Percentiles rank a stretch among this genome's conserved stretches.
Evolutionary conservation across 2,888 invertebrate species (phyloP).

Genomic region (Aspidapion aeneum): DNA sequence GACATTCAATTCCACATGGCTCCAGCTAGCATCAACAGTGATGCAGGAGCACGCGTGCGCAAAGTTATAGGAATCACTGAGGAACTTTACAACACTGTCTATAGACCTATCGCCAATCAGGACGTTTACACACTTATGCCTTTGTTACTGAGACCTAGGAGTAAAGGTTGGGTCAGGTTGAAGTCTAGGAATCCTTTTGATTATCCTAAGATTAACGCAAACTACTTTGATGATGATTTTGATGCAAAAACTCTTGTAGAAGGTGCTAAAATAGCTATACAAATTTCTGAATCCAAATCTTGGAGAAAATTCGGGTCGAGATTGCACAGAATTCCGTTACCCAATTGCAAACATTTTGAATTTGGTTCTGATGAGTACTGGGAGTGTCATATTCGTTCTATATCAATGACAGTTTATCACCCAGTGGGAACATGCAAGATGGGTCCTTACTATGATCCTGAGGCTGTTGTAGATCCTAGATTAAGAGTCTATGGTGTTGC

Average conservation of each 20-base stretch:
- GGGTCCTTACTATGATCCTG: constrained; percentile 75
- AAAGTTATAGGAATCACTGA: constrained; percentile 80
- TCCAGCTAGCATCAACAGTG: constrained; percentile 81
- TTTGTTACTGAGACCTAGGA: constrained; percentile 73
- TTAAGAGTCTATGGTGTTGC: constrained; percentile 73
- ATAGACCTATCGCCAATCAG: constrained; percentile 73
- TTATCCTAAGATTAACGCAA: constrained; percentile 86
- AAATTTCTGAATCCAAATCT: constrained; percentile 69
- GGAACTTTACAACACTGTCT: constrained; percentile 74
- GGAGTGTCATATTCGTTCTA: constrained; percentile 82
- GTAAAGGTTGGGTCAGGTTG: constrained; percentile 73
- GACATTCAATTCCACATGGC: constrained; percentile 93
- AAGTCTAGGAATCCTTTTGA: constrained; percentile 80
- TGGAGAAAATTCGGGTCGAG: constrained; percentile 61
- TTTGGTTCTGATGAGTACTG: constrained; percentile 80
- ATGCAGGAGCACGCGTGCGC: constrained; percentile 64
- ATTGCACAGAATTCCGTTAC: constrained; percentile 70
- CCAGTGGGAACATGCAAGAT: constrained; percentile 86
- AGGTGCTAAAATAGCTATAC: constrained; percentile 72
- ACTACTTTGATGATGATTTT: constrained; percentile 80
- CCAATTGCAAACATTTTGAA: constrained; percentile 69
- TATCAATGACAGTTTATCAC: constrained; percentile 89
- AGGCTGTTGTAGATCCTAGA: constrained; percentile 79
- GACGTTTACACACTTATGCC: constrained; percentile 86
- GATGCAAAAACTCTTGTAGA: constrained; percentile 81